Base-by-base conservation (phyloP, 2,797 vertebrate species). In the Hippoglossus hippoglossus region DNA sequence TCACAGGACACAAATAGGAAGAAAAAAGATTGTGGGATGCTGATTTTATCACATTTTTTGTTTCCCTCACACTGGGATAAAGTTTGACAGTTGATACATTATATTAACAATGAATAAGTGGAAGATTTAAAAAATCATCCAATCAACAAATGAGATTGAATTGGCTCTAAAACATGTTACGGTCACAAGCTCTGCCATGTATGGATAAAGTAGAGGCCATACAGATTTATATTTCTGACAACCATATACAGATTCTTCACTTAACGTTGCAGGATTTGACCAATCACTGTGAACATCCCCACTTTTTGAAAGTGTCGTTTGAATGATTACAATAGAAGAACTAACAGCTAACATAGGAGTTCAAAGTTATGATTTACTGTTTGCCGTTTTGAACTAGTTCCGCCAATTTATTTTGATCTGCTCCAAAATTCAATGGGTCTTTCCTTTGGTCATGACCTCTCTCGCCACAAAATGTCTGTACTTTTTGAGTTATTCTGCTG, bases 1-100 rank as follows among this genome's bases (percentile, higher is more conserved):
- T 67, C 21, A 49, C 54, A 68, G 12, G 34, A 73, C 56, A 74
- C 67, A 78, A 73, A 81, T 57, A 28, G 70, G 41, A 76, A 22
- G 53, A 73, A 25, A 63, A 31, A 66, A 65, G 56, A 47, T 39
- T 21, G 58, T 36, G 59, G 18, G 44, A 44, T 21, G 58, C 50
- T 57, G 70, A 58, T 66, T 71, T 51, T 46, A 31, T 66, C 5
- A 34, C 0, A 24, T 56, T 62, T 62, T 31, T 31, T 55, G 26
- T 49, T 47, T 53, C 51, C 64, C 13, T 26, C 13, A 22, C 26
- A 25, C 41, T 41, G 13, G 5, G 7, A 54, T 63, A 22, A 61
- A 61, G 53, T 21, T 11, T 44, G 34, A 11, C 55, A 28, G 10
- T 53, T 61, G 36, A 13, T 67, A 16, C 56, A 24, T 60, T 28